These are phyloP conservation scores for Chloroclysta siterata DNA, from an alignment of 2,888 invertebrate species.

Conservation along the genomic window DNA sequence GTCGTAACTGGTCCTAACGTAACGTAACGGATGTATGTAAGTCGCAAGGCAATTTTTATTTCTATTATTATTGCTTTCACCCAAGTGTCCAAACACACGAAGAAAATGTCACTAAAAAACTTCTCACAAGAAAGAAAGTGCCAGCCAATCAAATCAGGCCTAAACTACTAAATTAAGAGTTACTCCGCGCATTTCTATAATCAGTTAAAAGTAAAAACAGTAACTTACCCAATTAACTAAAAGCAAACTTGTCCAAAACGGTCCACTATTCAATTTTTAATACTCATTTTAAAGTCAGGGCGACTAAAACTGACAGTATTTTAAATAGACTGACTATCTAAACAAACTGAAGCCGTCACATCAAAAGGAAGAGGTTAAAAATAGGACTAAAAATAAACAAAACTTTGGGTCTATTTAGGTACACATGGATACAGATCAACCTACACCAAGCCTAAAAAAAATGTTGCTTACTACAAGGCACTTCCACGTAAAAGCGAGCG, in stretches of 20 bases:
- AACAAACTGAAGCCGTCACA: constrained; percentile 55
- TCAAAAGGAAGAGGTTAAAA: constrained; percentile 56
- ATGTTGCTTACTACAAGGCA: too few relatives aligned
- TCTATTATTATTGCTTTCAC: too few relatives aligned
- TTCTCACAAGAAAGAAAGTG: too few relatives aligned
- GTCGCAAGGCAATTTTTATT: too few relatives aligned
- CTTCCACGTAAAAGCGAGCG: too few relatives aligned
- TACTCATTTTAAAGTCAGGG: constrained; percentile 41
- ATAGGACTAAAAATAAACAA: constrained; percentile 49
- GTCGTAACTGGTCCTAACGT: too few relatives aligned
- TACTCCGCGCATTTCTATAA: neutral
- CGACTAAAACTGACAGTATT: constrained; percentile 50
- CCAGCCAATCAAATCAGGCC: too few relatives aligned
- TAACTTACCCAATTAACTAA: constrained; percentile 31
- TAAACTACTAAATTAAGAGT: neutral
- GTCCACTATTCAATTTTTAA: constrained; percentile 39
- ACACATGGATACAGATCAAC: neutral
- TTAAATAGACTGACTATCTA: constrained; percentile 56
- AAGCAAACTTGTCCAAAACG: constrained; percentile 22
- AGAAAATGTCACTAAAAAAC: too few relatives aligned
- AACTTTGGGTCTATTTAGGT: constrained; percentile 42
- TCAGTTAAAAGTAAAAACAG: constrained; percentile 14
- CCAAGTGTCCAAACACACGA: too few relatives aligned
- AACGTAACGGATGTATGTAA: too few relatives aligned
- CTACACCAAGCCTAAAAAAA: too few relatives aligned